Percentiles rank a stretch among this genome's conserved stretches.
Conservation (phyloP, 2,113 vertebrate species). For the Megaptera novaeangliae region DNA sequence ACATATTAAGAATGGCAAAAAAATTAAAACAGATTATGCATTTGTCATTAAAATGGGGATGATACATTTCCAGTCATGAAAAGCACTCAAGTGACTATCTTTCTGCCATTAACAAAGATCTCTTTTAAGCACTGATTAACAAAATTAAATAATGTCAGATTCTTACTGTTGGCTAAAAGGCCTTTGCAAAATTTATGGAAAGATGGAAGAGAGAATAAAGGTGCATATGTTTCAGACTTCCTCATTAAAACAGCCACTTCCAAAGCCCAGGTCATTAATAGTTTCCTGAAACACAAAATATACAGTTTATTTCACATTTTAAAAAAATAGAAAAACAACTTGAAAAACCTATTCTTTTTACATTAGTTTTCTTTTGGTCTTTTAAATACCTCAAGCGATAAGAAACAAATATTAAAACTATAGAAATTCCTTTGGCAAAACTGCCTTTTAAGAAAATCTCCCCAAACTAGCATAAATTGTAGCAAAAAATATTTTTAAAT, state of each 20-base stretch:
- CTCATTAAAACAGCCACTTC: conserved; percentile 96
- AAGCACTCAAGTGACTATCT: background rate
- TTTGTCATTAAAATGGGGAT: background rate
- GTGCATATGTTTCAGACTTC: conserved; percentile 95
- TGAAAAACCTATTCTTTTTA: background rate
- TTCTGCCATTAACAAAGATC: background rate
- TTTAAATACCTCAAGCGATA: background rate
- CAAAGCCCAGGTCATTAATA: conserved; percentile 95
- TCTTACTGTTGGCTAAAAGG: conserved; percentile 93
- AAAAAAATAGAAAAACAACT: background rate
- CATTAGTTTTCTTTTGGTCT: background rate
- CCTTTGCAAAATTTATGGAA: conserved; percentile 98
- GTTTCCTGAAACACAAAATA: conserved; percentile 84
- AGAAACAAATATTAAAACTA: background rate
- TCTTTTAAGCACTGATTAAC: background rate
- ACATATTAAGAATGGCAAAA: background rate
- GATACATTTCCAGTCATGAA: background rate
- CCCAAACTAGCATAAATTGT: background rate
- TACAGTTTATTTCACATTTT: background rate
- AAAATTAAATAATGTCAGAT: background rate
- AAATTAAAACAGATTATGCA: background rate
- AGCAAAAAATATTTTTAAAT: background rate
- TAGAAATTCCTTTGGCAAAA: background rate
- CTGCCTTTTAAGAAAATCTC: background rate
- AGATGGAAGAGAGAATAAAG: conserved; percentile 93